Evolutionary conservation across 2,888 invertebrate genomes (phyloP).

Genomic region (Epinotia brunnichana): DNA sequence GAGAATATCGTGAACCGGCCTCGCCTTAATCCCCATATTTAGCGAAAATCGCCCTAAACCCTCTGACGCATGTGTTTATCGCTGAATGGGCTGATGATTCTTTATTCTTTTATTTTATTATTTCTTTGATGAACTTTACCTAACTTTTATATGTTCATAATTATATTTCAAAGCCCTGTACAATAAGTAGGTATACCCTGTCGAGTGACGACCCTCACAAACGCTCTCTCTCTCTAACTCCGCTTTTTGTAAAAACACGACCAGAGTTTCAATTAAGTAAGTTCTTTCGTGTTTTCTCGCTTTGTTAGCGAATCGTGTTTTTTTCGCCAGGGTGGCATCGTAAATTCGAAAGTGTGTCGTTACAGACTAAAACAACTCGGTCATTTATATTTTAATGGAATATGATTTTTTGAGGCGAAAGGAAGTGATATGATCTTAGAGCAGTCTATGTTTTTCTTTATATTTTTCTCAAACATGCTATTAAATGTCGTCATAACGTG

Average conservation of each 20-base stretch:
- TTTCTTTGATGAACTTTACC: too few relatives aligned
- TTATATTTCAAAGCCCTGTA: background rate
- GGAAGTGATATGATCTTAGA: too few relatives aligned
- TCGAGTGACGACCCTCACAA: background rate
- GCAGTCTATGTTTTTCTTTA: too few relatives aligned
- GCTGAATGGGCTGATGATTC: too few relatives aligned
- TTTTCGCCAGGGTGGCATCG: constrained; percentile 26
- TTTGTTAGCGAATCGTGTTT: constrained; percentile 50
- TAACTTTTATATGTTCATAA: background rate
- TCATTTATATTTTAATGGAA: background rate
- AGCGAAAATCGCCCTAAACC: too few relatives aligned
- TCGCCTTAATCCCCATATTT: too few relatives aligned
- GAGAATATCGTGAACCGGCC: too few relatives aligned
- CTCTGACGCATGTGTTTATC: too few relatives aligned
- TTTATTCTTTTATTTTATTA: too few relatives aligned
- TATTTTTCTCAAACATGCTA: too few relatives aligned
- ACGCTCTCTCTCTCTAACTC: background rate
- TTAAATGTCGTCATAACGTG: too few relatives aligned
- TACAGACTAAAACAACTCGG: background rate
- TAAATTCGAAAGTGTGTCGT: constrained; percentile 29
- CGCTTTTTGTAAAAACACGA: constrained; percentile 50
- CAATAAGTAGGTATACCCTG: background rate
- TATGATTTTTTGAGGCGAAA: too few relatives aligned
- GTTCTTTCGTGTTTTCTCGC: constrained; percentile 48
- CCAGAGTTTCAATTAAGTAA: constrained; percentile 56